Base-by-base conservation (phyloP, 1,140 invertebrate genomes). In the Zaprionus vittiger region DNA sequence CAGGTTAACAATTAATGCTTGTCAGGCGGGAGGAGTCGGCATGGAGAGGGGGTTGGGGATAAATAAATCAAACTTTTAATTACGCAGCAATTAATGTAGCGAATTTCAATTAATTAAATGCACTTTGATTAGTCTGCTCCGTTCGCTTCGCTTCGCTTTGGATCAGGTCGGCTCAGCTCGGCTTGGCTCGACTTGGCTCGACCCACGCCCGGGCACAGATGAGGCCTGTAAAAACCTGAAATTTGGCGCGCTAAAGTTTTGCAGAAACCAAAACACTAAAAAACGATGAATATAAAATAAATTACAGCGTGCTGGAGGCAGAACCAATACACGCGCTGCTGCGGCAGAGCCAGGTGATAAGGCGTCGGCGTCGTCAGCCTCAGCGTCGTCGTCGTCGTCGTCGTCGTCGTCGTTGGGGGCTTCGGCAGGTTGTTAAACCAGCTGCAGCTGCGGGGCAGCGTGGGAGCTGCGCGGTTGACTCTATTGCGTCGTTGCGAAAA, bases 71-170 rank as follows among this genome's bases (percentile, higher is more conserved):
- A 84, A 79, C 38, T 72, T 85, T 89, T 89, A 89, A 89, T 85
- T 89, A 85, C 75, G 52, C 66, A 80, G 84, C 72, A 85, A 81
- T 90, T 90, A 90, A 81, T 74, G 68, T 81, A 90, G 77, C 84
- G 84, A 81, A 89, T 90, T 89, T 85, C 73, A 90, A 90, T 89
- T 89, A 89, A 85, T 90, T 89, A 90, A 90, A 85, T 70, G 49
- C 81, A 77, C 44, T 74, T 77, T 80, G 81, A 85, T 85, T 90
- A 79, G 26, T 56, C 5, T 56, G 47, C 47, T 52, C 41, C 41
- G 41, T 47, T 47, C n/a, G 41, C n/a, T 15, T 17, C 41, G 41
- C n/a, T 44, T 7, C 20, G 47, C 12, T 5, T 52, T 20, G 47
- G 20, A 52, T 52, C 47, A 52, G 47, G 17, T 52, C 47, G 47